phyloP scores from a whole-genome alignment of 2,797 vertebrate species.

The Semotilus atromaculatus region DNA sequence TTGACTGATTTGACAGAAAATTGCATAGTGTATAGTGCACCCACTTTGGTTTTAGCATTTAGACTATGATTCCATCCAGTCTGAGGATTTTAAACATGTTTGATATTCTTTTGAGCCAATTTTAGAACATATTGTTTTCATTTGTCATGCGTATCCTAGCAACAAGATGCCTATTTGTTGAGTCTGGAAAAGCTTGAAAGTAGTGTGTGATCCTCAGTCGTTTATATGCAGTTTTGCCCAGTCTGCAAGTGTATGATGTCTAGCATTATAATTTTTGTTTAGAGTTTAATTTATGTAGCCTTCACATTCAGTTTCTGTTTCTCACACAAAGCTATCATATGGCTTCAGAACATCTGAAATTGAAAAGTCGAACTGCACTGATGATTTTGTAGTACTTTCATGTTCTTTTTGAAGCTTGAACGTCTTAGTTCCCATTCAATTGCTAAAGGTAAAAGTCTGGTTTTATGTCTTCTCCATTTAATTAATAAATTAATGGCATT shows the following conservation, averaged over 20 bases:
- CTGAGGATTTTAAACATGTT: background rate
- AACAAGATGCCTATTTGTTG: background rate
- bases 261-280: background rate
- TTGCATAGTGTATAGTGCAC: background rate
- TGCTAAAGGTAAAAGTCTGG: background rate
- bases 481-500: background rate
- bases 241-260: background rate
- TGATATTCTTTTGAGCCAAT: background rate
- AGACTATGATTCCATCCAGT: background rate
- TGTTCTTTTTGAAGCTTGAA: background rate
- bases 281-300: background rate
- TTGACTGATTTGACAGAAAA: background rate
- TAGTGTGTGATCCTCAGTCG: background rate
- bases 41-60: background rate
- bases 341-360: background rate
- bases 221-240: background rate
- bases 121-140: background rate
- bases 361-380: background rate
- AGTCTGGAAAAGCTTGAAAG: background rate
- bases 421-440: background rate
- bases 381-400: background rate
- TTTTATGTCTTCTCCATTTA: background rate
- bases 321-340: background rate
- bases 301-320: conserved; percentile 9
- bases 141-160: background rate